Percentiles rank a stretch among this genome's conserved stretches.
Conservation (phyloP, 2,888 invertebrate genomes). For the Panzeria rudis region DNA sequence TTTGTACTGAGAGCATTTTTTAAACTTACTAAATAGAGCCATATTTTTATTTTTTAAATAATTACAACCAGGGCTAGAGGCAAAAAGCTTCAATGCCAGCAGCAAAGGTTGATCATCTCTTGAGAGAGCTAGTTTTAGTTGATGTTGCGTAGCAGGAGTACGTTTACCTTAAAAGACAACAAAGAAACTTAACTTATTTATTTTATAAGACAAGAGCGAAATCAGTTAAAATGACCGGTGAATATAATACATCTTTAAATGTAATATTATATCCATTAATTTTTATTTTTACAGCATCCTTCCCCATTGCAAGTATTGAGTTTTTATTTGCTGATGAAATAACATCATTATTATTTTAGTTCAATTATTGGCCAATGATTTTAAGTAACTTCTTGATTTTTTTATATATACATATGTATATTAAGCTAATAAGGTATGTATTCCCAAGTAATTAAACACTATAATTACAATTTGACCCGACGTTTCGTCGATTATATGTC, state of each 20-base stretch:
- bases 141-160: constrained; percentile 77
- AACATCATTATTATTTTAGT: too few relatives aligned
- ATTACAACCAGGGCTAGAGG: constrained; percentile 82
- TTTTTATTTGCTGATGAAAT: background rate
- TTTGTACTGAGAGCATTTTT: background rate
- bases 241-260: too few relatives aligned
- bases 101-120: constrained; percentile 79
- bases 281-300: background rate
- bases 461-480: too few relatives aligned
- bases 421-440: too few relatives aligned
- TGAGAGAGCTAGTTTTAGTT: constrained; percentile 76
- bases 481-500: too few relatives aligned
- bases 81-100: constrained; percentile 82
- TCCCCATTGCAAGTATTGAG: background rate
- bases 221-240: background rate
- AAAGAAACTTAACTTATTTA: background rate
- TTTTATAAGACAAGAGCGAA: background rate
- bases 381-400: too few relatives aligned
- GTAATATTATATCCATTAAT: too few relatives aligned
- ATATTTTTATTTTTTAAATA: constrained; percentile 82
- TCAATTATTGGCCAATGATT: too few relatives aligned
- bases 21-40: constrained; percentile 77
- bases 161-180: constrained; percentile 77
- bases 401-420: too few relatives aligned
- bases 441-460: too few relatives aligned